Percentiles rank a stretch among this genome's conserved stretches.
These are phyloP conservation scores for Rhyzopertha dominica DNA, from an alignment of 1,140 invertebrate genomes.

Conservation along the genomic window DNA sequence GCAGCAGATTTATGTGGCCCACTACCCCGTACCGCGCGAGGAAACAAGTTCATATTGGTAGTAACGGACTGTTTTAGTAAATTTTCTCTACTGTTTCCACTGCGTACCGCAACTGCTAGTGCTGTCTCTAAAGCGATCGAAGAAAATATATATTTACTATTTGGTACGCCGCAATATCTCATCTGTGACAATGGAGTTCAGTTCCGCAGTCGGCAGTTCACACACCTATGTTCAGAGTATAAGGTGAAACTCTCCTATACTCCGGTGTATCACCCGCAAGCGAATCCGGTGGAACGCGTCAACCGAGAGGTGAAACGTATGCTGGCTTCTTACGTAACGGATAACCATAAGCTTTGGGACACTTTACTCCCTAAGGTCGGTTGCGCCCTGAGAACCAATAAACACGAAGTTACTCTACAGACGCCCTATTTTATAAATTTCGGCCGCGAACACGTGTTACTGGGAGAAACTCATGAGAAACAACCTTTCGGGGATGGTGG, in stretches of 20 bases:
- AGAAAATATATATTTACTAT: slow-evolving; percentile 15
- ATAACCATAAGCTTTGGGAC: slow-evolving; percentile 38
- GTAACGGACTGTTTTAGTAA: slow-evolving; percentile 27
- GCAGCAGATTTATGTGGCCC: slow-evolving; percentile 40
- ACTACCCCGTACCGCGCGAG: slow-evolving; percentile 18
- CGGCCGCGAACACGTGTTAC: too few species aligned
- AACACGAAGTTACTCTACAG: slow-evolving; percentile 32
- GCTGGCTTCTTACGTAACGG: slow-evolving; percentile 26
- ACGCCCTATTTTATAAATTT: slow-evolving; percentile 30
- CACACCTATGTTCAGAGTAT: not conserved
- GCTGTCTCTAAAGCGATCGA: slow-evolving; percentile 8
- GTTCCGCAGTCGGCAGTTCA: slow-evolving; percentile 5
- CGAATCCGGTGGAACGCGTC: slow-evolving; percentile 19
- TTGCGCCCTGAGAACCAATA: slow-evolving; percentile 31
- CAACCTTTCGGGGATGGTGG: too few species aligned
- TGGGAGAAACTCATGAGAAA: too few species aligned
- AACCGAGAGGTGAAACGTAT: slow-evolving; percentile 36
- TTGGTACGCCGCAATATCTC: slow-evolving; percentile 20
- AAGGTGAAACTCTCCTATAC: slow-evolving; percentile 10
- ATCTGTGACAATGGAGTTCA: slow-evolving; percentile 12
- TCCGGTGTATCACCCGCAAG: slow-evolving; percentile 15
- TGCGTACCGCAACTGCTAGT: slow-evolving; percentile 10
- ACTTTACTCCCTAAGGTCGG: slow-evolving; percentile 22
- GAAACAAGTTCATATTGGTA: slow-evolving; percentile 38
- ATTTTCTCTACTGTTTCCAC: slow-evolving; percentile 10